phyloP scores from a whole-genome alignment of 2,888 invertebrate genomes.

The Archips xylosteana region DNA sequence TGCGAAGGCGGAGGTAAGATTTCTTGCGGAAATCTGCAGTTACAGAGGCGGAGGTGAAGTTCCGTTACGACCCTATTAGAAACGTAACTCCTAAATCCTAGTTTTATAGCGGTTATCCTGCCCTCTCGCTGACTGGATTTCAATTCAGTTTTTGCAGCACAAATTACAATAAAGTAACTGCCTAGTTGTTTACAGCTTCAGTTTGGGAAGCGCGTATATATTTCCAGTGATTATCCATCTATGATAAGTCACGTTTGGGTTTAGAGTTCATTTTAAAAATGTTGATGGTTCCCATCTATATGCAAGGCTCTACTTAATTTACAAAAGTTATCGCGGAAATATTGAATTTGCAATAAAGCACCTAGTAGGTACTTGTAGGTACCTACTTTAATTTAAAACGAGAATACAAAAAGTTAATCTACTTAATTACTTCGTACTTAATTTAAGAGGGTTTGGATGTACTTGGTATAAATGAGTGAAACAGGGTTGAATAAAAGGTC shows the following conservation, averaged over 20 bases:
- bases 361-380: too few species aligned
- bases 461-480: background rate
- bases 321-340: background rate
- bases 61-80: background rate
- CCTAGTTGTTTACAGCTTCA: slow-evolving; percentile 6
- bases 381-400: background rate
- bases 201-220: slow-evolving; percentile 18
- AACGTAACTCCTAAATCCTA: background rate
- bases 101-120: background rate
- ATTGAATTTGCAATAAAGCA: background rate
- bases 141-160: slow-evolving; percentile 22
- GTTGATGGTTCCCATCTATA: background rate
- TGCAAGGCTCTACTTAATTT: background rate
- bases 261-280: slow-evolving; percentile 5
- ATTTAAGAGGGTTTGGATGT: background rate
- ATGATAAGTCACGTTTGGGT: slow-evolving; percentile 35
- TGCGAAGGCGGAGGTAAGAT: too few species aligned
- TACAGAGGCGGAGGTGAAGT: too few species aligned
- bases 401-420: background rate
- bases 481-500: background rate
- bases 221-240: slow-evolving; percentile 10
- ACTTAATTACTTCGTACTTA: slow-evolving; percentile 3
- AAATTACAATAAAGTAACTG: slow-evolving; percentile 19
- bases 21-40: too few species aligned
- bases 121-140: slow-evolving; percentile 14